Conservation (phyloP, 2,888 invertebrate species). For the Ctenicera cuprea region DNA sequence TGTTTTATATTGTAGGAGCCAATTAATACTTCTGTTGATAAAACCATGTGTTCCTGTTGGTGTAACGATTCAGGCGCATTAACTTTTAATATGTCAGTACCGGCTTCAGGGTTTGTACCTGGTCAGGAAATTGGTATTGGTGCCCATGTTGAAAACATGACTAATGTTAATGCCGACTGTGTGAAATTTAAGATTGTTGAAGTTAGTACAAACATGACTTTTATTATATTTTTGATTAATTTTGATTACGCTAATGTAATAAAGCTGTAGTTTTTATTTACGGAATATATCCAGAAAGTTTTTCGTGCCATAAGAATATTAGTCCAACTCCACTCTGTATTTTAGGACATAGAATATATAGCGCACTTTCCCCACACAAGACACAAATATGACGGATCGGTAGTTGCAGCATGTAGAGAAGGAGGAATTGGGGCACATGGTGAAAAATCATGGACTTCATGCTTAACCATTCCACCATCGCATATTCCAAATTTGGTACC, state of each 20-base stretch:
- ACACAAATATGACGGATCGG: background rate
- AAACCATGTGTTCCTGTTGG: conserved; percentile 45
- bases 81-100: conserved; percentile 39
- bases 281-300: too few species aligned
- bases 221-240: too few species aligned
- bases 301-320: too few species aligned
- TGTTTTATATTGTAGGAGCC: conserved; percentile 27
- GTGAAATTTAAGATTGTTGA: conserved; percentile 37
- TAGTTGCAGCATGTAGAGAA: conserved; percentile 55
- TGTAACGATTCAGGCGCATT: conserved; percentile 40
- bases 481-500: conserved; percentile 61
- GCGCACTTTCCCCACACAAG: conserved; percentile 27
- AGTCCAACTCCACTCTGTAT: too few species aligned
- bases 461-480: conserved; percentile 59
- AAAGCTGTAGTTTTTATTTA: too few species aligned
- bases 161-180: conserved; percentile 62
- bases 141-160: conserved; percentile 84
- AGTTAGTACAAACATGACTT: background rate
- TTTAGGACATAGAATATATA: conserved; percentile 37
- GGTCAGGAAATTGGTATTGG: conserved; percentile 84
- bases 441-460: conserved; percentile 63
- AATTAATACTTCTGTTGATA: conserved; percentile 24
- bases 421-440: conserved; percentile 67
- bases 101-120: conserved; percentile 80
- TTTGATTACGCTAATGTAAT: too few species aligned